Evolutionary conservation across 2,888 invertebrate genomes (phyloP).

Genomic region (Coenonympha glycerion): DNA sequence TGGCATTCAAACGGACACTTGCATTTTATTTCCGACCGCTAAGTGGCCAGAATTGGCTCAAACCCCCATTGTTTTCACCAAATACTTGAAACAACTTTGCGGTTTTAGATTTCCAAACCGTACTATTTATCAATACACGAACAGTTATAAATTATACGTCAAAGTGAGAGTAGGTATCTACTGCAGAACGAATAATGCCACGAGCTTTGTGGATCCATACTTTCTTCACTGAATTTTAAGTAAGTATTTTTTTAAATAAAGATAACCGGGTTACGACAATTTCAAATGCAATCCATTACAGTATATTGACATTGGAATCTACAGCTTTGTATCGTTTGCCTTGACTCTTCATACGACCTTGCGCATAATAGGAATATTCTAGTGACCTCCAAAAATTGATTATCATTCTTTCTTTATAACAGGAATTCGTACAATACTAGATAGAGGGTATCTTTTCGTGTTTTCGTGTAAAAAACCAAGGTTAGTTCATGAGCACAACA

Average conservation of each 20-base stretch:
- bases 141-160: constrained; percentile 6
- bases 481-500: too few relatives aligned
- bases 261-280: constrained; percentile 6
- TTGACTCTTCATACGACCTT: background rate
- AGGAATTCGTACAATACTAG: too few relatives aligned
- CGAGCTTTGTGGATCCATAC: background rate
- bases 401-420: too few relatives aligned
- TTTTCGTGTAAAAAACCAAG: too few relatives aligned
- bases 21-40: constrained; percentile 5
- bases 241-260: constrained; percentile 4
- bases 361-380: background rate
- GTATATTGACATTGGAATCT: background rate
- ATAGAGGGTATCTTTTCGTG: too few relatives aligned
- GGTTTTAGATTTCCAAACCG: constrained; percentile 2
- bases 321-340: background rate
- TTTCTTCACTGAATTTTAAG: constrained; percentile 1
- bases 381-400: background rate
- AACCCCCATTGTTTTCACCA: constrained; percentile 7
- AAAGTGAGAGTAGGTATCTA: constrained; percentile 5
- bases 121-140: constrained; percentile 11
- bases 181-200: too few relatives aligned
- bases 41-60: background rate
- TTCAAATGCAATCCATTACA: constrained; percentile 1
- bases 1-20: background rate
- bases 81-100: constrained; percentile 2